Evolutionary conservation across 1,140 invertebrate species (phyloP), one percentile per base, ranked within the genome.

Genomic region (Piezodorus guildinii): DNA sequence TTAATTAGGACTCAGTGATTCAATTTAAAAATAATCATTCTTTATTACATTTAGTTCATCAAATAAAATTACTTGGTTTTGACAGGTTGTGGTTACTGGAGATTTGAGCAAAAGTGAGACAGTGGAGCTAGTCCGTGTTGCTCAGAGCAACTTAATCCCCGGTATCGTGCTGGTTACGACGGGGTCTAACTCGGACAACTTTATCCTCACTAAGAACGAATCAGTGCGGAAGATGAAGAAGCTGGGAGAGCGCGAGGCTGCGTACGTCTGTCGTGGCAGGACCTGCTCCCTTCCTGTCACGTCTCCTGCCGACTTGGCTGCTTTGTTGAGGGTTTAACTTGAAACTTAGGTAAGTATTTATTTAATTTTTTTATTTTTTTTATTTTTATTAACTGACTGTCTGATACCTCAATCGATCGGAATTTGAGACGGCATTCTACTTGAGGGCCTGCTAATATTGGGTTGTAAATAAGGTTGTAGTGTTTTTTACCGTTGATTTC

Each of bases 261-360:
- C 85, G 12, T 92, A 89, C 72, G 86, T 93, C 17, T 94, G 91
- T 73, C 81, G 85, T 51, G 83, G 88, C 70, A 84, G 83, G 67
- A 79, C 83, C 12, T 94, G 91, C 71, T 85, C 84, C 1, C 75
- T 91, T 65, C 90, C 90, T 3, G 83, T 91, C 17, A 86, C 83
- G 0, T 82, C 83, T 62, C 79, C 84, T 0, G 77, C 81, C 14
- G 80, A 86, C 45, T 76, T 93, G 16, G 80, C 80, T 43, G 75
- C 74, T 49, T 75, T 84, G 59, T 76, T 89, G 14, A 81, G 81
- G 60, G 75, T 25, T 23, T 64, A 64, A 44, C 1, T 39, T 39
- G 12, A 6, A 39, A 10, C 2, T 4, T 39, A 10, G 34, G 34
- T 39, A 39, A 39, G 34, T 39, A 39, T n/a, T n/a, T n/a, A n/a